Percentiles rank a stretch among this genome's conserved stretches.
These are phyloP conservation scores for Macaria notata DNA, from an alignment of 2,888 invertebrate genomes.

Conservation along the genomic window DNA sequence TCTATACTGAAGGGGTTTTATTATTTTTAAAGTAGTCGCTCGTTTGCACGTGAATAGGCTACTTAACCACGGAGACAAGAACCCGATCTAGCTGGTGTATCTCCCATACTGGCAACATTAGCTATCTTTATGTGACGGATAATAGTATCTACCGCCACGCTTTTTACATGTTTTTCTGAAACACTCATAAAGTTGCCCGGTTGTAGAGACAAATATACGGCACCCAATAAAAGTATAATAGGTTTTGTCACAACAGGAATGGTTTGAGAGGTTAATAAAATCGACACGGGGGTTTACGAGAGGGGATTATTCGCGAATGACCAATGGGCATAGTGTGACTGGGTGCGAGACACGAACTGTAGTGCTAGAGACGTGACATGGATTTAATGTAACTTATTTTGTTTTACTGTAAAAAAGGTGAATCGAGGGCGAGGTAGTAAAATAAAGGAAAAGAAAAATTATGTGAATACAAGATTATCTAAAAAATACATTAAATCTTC, in stretches of 20 bases:
- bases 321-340: constrained; percentile 52
- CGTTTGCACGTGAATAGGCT: constrained; percentile 83
- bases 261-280: constrained; percentile 52
- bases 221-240: constrained; percentile 50
- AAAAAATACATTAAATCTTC: no score
- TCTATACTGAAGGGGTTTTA: constrained; percentile 72
- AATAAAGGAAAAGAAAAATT: no score
- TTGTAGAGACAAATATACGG: constrained; percentile 40
- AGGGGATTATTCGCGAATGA: constrained; percentile 44
- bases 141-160: constrained; percentile 77
- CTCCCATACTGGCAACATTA: constrained; percentile 68
- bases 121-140: constrained; percentile 69
- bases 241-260: constrained; percentile 46
- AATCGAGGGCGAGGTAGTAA: no score
- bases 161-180: constrained; percentile 69
- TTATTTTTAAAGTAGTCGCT: constrained; percentile 80
- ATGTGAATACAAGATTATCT: no score
- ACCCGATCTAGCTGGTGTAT: constrained; percentile 50
- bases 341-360: constrained; percentile 38
- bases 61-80: constrained; percentile 79
- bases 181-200: constrained; percentile 45
- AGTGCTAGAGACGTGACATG: constrained; percentile 58
- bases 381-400: constrained; percentile 24
- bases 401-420: no score
- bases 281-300: constrained; percentile 55